Conservation (phyloP, 2,888 invertebrate species). For the Gastrophysa polygoni region DNA sequence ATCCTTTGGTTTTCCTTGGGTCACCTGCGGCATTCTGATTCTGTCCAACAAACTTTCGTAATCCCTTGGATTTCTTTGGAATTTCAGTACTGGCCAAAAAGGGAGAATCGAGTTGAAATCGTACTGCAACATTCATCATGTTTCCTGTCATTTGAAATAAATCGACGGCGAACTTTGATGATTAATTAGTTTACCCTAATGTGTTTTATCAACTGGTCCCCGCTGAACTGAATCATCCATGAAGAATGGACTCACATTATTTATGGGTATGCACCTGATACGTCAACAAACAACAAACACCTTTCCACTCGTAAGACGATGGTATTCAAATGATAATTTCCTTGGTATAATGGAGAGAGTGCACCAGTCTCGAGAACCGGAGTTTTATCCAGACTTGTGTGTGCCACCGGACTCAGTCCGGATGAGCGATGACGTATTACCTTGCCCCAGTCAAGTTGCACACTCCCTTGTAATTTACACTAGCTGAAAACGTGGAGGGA, state of each 20-base stretch:
- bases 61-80: no score
- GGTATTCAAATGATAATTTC: slow-evolving; percentile 32
- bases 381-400: slow-evolving; percentile 19
- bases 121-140: no score
- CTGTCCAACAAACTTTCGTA: no score
- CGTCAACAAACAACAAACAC: slow-evolving; percentile 3
- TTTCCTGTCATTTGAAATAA: no score
- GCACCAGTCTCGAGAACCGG: slow-evolving; percentile 17
- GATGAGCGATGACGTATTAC: slow-evolving; percentile 56
- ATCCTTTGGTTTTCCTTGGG: no score
- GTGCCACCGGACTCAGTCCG: slow-evolving; percentile 48
- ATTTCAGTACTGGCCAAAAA: no score
- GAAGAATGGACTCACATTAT: no score
- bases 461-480: slow-evolving; percentile 46
- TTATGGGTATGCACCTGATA: slow-evolving; percentile 1
- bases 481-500: slow-evolving; percentile 38
- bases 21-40: no score
- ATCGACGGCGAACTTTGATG: no score
- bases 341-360: slow-evolving; percentile 21
- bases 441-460: slow-evolving; percentile 44
- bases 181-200: no score
- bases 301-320: slow-evolving; percentile 19
- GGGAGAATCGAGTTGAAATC: no score
- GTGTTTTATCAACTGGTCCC: no score
- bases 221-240: neutral